These are phyloP conservation scores for Phocoena phocoena DNA, from an alignment of 2,113 vertebrate genomes.

Conservation along the genomic window DNA sequence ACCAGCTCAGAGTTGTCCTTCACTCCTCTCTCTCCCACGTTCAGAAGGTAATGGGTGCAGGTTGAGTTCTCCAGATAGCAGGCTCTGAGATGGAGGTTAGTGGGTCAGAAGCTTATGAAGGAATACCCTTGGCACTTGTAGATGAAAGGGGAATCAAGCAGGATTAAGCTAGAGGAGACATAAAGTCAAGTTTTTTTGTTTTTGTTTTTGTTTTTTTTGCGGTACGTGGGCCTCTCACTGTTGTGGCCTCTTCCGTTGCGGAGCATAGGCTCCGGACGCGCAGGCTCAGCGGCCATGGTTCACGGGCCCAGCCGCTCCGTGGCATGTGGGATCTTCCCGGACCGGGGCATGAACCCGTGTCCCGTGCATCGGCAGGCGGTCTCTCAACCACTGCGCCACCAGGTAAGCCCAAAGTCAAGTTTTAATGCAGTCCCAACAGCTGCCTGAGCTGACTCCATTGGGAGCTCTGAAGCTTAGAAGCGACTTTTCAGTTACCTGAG, in stretches of 20 bases:
- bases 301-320: no score
- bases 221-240: no score
- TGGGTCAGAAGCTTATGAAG: neutral
- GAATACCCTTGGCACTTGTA: neutral
- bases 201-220: no score
- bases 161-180: neutral
- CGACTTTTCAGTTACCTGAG: neutral
- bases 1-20: neutral
- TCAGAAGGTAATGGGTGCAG: neutral
- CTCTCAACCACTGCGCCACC: no score
- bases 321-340: no score
- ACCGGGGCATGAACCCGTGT: no score
- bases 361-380: no score
- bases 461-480: neutral
- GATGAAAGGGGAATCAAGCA: neutral
- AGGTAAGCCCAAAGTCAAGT: neutral
- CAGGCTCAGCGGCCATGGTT: no score
- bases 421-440: neutral
- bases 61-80: neutral
- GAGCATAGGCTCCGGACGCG: no score
- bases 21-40: neutral
- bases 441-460: neutral
- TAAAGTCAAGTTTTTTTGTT: neutral
- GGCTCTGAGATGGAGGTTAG: neutral
- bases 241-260: no score